Evolutionary conservation across 2,113 vertebrate genomes (phyloP).

Genomic region (Epinephelus cyanopodus): DNA sequence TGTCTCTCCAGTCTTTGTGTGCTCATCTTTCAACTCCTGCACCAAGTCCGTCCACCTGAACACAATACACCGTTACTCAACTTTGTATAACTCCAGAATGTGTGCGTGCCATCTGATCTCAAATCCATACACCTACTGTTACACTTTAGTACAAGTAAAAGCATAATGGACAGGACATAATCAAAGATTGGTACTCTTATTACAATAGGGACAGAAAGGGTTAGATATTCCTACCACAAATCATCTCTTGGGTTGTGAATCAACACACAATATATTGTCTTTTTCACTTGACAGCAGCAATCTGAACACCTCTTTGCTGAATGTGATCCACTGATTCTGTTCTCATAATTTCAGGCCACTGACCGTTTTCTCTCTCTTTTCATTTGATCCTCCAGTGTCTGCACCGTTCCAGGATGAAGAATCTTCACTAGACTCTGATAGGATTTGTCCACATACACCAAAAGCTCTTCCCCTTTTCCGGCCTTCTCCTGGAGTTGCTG

Average conservation of each 20-base stretch:
- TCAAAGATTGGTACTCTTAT: no score
- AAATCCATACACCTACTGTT: no score
- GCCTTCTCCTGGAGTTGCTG: slow-evolving; percentile 87
- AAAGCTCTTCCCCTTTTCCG: slow-evolving; percentile 79
- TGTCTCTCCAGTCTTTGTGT: slow-evolving; percentile 66
- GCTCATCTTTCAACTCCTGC: slow-evolving; percentile 82
- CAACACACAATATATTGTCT: no score
- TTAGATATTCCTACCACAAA: no score
- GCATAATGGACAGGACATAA: no score
- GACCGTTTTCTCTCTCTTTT: slow-evolving; percentile 82
- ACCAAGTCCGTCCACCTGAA: slow-evolving; percentile 87
- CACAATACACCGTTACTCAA: not conserved
- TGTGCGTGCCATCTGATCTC: not conserved
- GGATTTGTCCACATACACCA: slow-evolving; percentile 79
- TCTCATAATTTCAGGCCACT: not conserved
- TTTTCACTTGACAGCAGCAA: no score
- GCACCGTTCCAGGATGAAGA: slow-evolving; percentile 78
- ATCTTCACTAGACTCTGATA: slow-evolving; percentile 78
- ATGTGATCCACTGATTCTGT: not conserved
- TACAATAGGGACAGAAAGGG: no score
- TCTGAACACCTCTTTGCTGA: no score
- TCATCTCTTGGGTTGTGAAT: no score
- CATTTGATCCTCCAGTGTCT: slow-evolving; percentile 81
- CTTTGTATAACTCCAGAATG: no score
- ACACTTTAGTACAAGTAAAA: no score